Evolutionary conservation across 2,113 vertebrate species (phyloP), one percentile per base, ranked within the genome.

Genomic region (Vidua chalybeata): DNA sequence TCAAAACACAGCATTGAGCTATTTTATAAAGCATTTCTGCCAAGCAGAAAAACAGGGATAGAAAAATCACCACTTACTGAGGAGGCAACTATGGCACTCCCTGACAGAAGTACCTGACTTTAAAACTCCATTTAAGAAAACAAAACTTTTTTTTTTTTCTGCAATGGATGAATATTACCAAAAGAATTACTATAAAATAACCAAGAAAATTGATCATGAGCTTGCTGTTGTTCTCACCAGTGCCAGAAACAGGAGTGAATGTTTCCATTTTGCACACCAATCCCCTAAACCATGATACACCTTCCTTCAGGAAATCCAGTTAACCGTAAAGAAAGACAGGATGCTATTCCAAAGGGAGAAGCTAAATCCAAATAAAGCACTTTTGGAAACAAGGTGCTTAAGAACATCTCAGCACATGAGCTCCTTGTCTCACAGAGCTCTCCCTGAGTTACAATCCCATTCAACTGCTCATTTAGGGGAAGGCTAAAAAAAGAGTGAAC

Each of bases 1-100:
- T 5, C 43, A 64, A 62, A 79, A 76, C 0, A 1, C 19, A 28
- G 13, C 4, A 5, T 5, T 2, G 2, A 52, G 15, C 11, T 87
- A 15, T 28, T 69, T 62, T 9, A 55, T 4, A 72, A 80, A 89
- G 68, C 26, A 51, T 54, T 56, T 84, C 13, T 6, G 19, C n/a
- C 33, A 67, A 67, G 22, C 28, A 91, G 56, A 77, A 73, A 86
- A 86, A 68, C 6, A 52, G 51, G 17, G 27, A 62, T 4, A 46
- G 28, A 66, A 67, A 79, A 72, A 69, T 71, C 6, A 3, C 31
- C 31, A 30, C 14, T 76, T 20, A 17, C 11, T 11, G 9, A 91
- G 30, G 11, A 77, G 17, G 15, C 4, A 43, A 52, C 39, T 68
- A 27, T 51, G 55, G 58, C 27, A 61, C 17, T 73, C 86, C 49